Conservation (phyloP, 2,113 vertebrate genomes). For the Leucosticte australis region DNA sequence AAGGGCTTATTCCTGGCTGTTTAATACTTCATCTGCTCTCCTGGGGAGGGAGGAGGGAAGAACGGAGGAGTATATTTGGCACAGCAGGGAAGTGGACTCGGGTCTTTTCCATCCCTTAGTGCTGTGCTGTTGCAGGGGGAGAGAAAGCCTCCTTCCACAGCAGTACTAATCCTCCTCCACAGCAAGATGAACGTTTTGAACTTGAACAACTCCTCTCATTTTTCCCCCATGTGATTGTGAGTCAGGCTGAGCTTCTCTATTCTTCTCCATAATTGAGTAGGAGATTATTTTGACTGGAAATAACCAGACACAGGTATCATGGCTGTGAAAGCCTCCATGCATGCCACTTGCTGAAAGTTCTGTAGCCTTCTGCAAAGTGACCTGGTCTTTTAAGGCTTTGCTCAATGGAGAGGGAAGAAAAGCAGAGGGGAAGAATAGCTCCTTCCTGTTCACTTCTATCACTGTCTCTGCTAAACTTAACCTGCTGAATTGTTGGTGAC, state of each 20-base stretch:
- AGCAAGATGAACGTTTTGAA: slow-evolving; percentile 63
- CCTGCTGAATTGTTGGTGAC: slow-evolving; percentile 2
- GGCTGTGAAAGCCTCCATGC: slow-evolving; percentile 44
- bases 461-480: slow-evolving; percentile 19
- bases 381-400: slow-evolving; percentile 15
- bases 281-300: slow-evolving; percentile 73
- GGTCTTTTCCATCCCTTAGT: slow-evolving; percentile 51
- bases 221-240: slow-evolving; percentile 68
- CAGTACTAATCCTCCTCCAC: slow-evolving; percentile 59
- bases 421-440: slow-evolving; percentile 42
- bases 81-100: slow-evolving; percentile 47
- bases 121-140: slow-evolving; percentile 37
- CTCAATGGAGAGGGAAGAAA: slow-evolving; percentile 50
- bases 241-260: slow-evolving; percentile 68
- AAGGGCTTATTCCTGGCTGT: slow-evolving; percentile 44
- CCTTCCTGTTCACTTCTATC: slow-evolving; percentile 40
- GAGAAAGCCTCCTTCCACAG: slow-evolving; percentile 40
- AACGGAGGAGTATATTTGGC: slow-evolving; percentile 47
- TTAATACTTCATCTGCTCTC: slow-evolving; percentile 39
- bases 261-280: slow-evolving; percentile 73
- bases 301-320: slow-evolving; percentile 66
- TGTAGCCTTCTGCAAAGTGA: slow-evolving; percentile 39
- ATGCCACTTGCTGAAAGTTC: slow-evolving; percentile 25
- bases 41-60: slow-evolving; percentile 54
- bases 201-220: slow-evolving; percentile 62